Evolutionary conservation across 2,113 vertebrate genomes (phyloP).

Genomic region (Calidris pygmaea): DNA sequence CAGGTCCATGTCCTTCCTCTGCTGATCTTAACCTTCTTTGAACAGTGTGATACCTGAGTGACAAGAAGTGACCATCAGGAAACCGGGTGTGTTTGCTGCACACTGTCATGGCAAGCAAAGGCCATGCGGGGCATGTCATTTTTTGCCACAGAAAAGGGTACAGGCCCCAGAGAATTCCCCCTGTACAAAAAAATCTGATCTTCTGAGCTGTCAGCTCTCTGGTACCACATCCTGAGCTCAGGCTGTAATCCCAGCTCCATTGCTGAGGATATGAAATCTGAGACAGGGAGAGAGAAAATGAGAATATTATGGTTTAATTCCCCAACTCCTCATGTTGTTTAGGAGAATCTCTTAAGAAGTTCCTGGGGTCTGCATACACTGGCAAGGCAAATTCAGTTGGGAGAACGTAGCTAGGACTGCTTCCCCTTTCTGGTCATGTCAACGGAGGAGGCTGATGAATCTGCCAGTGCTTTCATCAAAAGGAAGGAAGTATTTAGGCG

Average conservation of each 20-base stretch:
- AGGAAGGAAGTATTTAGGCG: background rate
- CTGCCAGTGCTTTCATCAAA: background rate
- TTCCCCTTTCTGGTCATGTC: background rate
- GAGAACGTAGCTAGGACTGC: background rate
- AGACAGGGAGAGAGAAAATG: background rate
- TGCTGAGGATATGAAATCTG: background rate
- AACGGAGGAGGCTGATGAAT: background rate
- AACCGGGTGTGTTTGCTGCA: background rate
- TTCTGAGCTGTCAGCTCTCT: background rate
- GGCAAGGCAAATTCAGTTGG: background rate
- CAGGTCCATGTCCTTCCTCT: no score
- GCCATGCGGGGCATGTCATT: rapidly evolving
- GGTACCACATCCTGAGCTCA: background rate
- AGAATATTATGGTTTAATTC: background rate
- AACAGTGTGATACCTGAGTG: background rate
- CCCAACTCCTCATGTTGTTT: background rate
- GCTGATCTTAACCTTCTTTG: background rate
- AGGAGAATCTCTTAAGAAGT: background rate
- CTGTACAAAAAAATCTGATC: background rate
- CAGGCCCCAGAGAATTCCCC: background rate
- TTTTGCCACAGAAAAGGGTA: background rate
- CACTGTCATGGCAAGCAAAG: background rate
- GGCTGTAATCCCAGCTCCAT: background rate
- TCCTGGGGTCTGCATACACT: background rate
- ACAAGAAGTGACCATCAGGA: background rate